phyloP scores from a whole-genome alignment of 2,797 vertebrate genomes.

The Microctenopoma stevenorrisi region DNA sequence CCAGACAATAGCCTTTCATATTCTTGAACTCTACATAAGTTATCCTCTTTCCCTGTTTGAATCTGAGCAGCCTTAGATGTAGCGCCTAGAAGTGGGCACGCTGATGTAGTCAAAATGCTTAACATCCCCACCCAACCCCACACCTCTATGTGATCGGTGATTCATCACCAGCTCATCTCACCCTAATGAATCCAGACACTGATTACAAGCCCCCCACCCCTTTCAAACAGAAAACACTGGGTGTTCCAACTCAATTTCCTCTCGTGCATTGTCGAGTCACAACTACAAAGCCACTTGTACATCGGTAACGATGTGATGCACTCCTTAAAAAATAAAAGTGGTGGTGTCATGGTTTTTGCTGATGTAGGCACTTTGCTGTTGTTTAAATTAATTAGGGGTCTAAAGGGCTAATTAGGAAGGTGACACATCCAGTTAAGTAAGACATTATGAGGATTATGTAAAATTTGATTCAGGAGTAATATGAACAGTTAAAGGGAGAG shows the following conservation, averaged over 20 bases:
- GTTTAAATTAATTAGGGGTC: constrained; percentile 26
- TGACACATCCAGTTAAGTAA: constrained; percentile 32
- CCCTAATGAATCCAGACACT: constrained; percentile 61
- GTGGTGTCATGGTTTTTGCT: constrained; percentile 36
- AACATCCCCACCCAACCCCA: constrained; percentile 18
- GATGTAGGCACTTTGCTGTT: constrained; percentile 21
- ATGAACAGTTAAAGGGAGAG: constrained; percentile 28
- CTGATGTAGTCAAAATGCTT: constrained; percentile 35
- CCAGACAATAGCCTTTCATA: not conserved
- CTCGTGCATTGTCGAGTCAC: constrained; percentile 24
- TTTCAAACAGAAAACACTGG: constrained; percentile 49
- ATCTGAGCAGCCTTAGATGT: constrained; percentile 9
- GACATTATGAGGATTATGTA: constrained; percentile 27
- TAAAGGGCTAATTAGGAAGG: constrained; percentile 33
- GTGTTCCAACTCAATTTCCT: constrained; percentile 59
- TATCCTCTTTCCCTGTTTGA: constrained; percentile 11
- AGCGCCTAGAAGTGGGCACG: not conserved
- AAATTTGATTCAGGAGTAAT: constrained; percentile 37
- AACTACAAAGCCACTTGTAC: constrained; percentile 46
- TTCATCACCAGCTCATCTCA: constrained; percentile 51
- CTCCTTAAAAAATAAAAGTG: constrained; percentile 40
- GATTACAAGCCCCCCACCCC: constrained; percentile 42
- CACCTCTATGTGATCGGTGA: constrained; percentile 36
- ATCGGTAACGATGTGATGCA: constrained; percentile 56
- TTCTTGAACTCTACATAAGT: not conserved